Conservation (phyloP, 2,113 vertebrate species). For the Cottus gobio region DNA sequence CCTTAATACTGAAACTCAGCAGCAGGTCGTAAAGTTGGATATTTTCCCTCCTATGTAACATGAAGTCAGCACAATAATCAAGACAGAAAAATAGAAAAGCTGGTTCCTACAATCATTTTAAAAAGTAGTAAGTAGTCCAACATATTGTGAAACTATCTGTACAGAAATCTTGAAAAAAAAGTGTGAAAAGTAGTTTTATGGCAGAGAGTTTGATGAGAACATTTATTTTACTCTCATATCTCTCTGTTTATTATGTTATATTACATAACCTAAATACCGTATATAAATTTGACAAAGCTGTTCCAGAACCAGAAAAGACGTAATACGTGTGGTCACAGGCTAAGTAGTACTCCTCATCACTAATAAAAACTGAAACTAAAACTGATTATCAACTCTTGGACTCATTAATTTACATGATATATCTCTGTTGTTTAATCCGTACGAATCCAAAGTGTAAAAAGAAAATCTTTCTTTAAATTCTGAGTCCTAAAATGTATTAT, state of each 20-base stretch:
- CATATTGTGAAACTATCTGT: neutral
- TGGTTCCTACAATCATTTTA: neutral
- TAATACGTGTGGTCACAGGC: neutral
- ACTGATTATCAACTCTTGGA: neutral
- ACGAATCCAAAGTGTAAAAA: neutral
- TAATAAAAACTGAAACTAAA: neutral
- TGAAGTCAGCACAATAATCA: neutral
- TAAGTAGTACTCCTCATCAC: neutral
- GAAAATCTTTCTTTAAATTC: neutral
- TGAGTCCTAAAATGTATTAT: no score
- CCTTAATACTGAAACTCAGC: constrained; percentile 13
- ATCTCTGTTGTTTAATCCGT: neutral
- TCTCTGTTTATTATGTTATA: neutral
- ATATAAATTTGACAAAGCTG: neutral
- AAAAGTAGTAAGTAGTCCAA: neutral
- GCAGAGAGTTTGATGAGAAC: neutral
- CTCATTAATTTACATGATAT: neutral
- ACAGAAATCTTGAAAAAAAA: neutral
- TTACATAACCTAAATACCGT: neutral
- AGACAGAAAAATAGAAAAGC: neutral
- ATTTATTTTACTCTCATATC: neutral
- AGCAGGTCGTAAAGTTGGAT: constrained; percentile 27
- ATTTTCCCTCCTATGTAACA: neutral
- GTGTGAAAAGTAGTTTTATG: neutral
- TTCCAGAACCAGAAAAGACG: neutral